phyloP scores from a whole-genome alignment of 30 jellyfish, hydroid and myxozoan genomes.

The Catostylus mosaicus region DNA sequence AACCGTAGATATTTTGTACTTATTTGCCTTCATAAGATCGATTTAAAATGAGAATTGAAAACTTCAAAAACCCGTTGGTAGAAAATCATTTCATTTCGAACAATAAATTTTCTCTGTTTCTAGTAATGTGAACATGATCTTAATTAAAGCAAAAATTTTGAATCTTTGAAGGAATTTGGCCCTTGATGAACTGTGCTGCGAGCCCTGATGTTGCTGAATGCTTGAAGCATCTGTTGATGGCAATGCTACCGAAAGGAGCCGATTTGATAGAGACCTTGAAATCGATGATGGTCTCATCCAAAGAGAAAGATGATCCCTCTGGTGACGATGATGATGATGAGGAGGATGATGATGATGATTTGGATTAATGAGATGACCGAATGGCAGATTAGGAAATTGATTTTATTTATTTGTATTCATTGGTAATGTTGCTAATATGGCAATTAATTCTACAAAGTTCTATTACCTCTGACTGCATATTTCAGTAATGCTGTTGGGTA shows the following conservation, averaged over 20 bases:
- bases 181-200: constrained; percentile 82
- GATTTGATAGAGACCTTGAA: neutral
- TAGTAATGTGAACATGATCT: neutral
- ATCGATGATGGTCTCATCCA: constrained; percentile 31
- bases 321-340: constrained; percentile 14
- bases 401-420: too few species aligned
- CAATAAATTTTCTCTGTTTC: too few species aligned
- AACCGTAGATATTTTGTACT: too few species aligned
- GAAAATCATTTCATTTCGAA: too few species aligned
- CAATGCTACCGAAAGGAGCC: constrained; percentile 76
- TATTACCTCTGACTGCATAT: too few species aligned
- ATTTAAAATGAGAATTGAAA: too few species aligned
- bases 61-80: too few species aligned
- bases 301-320: neutral
- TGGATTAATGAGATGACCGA: neutral
- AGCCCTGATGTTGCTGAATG: constrained; percentile 80
- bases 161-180: constrained; percentile 61
- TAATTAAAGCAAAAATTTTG: neutral
- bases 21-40: too few species aligned
- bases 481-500: too few species aligned
- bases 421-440: too few species aligned
- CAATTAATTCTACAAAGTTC: too few species aligned
- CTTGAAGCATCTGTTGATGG: constrained; percentile 69
- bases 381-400: too few species aligned
- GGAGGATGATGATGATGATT: constrained; percentile 6